Evolutionary conservation across 1,140 invertebrate genomes (phyloP), one percentile per base, ranked within the genome.

Genomic region (Nasonia longicornis): DNA sequence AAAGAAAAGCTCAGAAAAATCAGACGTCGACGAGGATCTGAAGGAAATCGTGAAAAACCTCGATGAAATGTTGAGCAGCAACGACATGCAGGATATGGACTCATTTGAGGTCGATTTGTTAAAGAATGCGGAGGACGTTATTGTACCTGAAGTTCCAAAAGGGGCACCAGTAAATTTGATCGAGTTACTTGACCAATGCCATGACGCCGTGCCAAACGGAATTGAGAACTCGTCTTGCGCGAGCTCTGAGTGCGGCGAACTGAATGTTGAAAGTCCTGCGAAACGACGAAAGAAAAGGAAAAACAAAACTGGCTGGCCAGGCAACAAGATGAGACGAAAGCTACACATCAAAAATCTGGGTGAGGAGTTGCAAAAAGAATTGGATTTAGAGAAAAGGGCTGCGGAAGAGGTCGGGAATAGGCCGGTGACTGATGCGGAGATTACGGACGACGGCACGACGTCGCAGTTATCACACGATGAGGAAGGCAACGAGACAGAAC

Each of bases 291-390:
- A 91, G 74, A 86, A 88, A 26, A 86, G 90, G 70, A 91, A 91
- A 86, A 94, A 94, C 86, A 91, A 92, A 42, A 94, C 93, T 0
- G 93, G 93, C 12, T 94, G 93, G 93, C 93, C 93, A 0, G 92
- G 92, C n/a, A 92, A 91, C 66, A 92, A 91, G 74, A 86, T 90
- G 82, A 84, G 87, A n/a, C 89, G 86, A 64, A 90, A 89, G 80
- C 71, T 89, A 7, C 86, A 87, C 10, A 73, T 67, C 0, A 89
- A 87, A 71, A 83, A 86, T 48, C 42, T 79, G 63, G 75, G 72
- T 16, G 82, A 83, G 38, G 83, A 66, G 58, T 22, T 74, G 58
- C 52, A 81, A n/a, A 73, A 66, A 11, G 81, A 74, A 48, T 52
- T 78, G 20, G 38, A 73, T 2, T 3, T 48, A 1, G 76, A 74